Base-by-base conservation (phyloP, 2,797 vertebrate genomes). In the Siniperca undulata region DNA sequence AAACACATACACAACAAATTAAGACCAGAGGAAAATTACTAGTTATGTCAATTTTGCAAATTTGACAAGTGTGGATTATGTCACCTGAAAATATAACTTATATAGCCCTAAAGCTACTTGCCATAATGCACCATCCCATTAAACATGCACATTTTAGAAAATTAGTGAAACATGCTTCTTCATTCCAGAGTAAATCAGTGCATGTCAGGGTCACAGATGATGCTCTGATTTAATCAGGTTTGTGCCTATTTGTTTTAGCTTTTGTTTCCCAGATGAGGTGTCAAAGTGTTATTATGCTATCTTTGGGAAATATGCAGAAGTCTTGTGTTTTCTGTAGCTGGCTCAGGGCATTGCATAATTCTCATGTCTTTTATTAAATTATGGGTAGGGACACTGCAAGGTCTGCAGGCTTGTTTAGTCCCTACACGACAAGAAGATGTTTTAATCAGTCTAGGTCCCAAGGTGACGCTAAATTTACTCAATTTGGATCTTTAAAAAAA, bases 371-470 rank as follows among this genome's bases (percentile, higher is more conserved):
- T 83, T 85, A 88, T 90, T 80, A 78, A 87, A 81, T 81, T 73
- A 84, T 81, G 79, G 56, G 53, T n/a, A 56, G 82, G 69, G 78
- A 88, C 80, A 82, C 78, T 60, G 74, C 60, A 40, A 74, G 55
- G 70, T n/a, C 78, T 87, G 70, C 80, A 75, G 76, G 61, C 74
- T 80, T 85, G 87, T 88, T 91, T 76, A 70, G 38, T 91, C 78
- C 81, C 84, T 73, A 78, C 82, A 84, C 42, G 60, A 84, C 75
- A 86, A 40, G 50, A 75, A 46, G 60, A 86, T 88, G 89, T 89
- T 91, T 90, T 89, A 92, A 91, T 91, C 84, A 86, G 84, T 42
- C 20, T 52, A 30, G 52, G 24, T 87, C 89, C 83, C 86, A 76
- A 81, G 80, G 74, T 84, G 73, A 82, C 2, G 69, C 77, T 90